Evolutionary conservation across 2,888 invertebrate species (phyloP), one percentile per base, ranked within the genome.

Genomic region (Lasioglossum lativentre): DNA sequence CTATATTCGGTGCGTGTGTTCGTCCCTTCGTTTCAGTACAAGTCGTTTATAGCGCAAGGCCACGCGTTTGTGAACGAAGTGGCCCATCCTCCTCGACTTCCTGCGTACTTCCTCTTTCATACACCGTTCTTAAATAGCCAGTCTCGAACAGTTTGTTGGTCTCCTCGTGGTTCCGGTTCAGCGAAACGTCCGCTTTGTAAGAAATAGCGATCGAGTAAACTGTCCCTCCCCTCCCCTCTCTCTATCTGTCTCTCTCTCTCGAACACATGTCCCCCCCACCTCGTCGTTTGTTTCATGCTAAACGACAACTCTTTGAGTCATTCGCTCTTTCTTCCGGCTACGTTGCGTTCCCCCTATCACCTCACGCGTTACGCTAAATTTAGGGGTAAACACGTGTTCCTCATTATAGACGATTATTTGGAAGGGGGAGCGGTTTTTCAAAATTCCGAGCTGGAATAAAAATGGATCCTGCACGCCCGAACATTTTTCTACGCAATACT

Each of bases 1-100:
- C 5, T 47, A 47, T 47, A 19, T 47, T 19, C 14, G 45, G 45
- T 47, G 45, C 45, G 16, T 47, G 45, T 45, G 40, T 34, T 74
- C 56, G 34, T 74, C 40, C 81, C 74, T 82, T 85, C 74, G 70
- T 78, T 80, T 75, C 72, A 59, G 80, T 87, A 87, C 88, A 59
- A 59, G 86, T 90, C 86, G 91, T 91, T 90, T 89, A 90, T 90
- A 91, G 91, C 90, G 86, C 90, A 91, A 91, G 91, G 91, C 91
- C 91, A 89, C 83, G 75, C 84, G 77, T 86, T 87, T 80, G 79
- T 81, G 83, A 84, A 84, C 85, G 83, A 74, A 34, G 38, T 27
- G 80, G 76, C 88, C 88, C 88, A 89, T 86, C 80, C 86, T 82
- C 80, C 73, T 80, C 85, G 74, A 89, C 91, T 88, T 91, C 90